A percentile compares a stretch with the other conserved stretches of the same genome.
These are phyloP conservation scores for Protophormia terraenovae DNA, from an alignment of 2,888 invertebrate genomes.

Conservation along the genomic window DNA sequence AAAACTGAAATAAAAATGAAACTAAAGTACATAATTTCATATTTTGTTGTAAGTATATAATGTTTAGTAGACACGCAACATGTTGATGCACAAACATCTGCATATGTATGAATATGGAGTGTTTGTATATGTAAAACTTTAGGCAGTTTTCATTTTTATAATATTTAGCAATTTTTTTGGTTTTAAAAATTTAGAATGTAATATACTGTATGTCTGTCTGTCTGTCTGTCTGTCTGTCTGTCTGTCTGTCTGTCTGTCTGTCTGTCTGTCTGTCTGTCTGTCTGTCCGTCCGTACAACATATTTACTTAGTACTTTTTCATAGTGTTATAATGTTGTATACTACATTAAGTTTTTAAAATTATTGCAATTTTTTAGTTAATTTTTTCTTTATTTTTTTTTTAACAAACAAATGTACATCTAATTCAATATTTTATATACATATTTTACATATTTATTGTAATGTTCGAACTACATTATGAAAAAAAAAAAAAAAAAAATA, in stretches of 20 bases:
- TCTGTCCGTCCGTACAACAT: too few species aligned
- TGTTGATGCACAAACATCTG: conserved; percentile 20
- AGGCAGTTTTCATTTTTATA: conserved; percentile 24
- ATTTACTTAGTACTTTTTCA: not conserved
- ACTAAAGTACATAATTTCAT: conserved; percentile 58
- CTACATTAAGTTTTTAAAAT: conserved; percentile 56
- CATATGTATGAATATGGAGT: not conserved
- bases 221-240: too few species aligned
- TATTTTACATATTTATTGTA: conserved; percentile 28
- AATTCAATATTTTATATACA: conserved; percentile 34
- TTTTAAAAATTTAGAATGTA: conserved; percentile 44
- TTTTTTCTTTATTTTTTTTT: not conserved
- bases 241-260: too few species aligned
- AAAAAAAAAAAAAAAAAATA: too few species aligned
- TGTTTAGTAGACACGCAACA: conserved; percentile 61
- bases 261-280: too few species aligned
- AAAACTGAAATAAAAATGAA: conserved; percentile 25
- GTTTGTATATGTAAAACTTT: not conserved
- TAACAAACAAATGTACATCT: conserved; percentile 43
- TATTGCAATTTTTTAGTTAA: conserved; percentile 20
- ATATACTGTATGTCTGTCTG: not conserved
- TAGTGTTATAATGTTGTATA: conserved; percentile 28
- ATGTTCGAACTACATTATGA: conserved; percentile 1
- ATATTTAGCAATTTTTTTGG: conserved; percentile 44
- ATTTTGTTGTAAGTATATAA: conserved; percentile 53